These are phyloP conservation scores for Trichopria drosophilae DNA, from an alignment of 2,888 invertebrate species.

Conservation along the genomic window DNA sequence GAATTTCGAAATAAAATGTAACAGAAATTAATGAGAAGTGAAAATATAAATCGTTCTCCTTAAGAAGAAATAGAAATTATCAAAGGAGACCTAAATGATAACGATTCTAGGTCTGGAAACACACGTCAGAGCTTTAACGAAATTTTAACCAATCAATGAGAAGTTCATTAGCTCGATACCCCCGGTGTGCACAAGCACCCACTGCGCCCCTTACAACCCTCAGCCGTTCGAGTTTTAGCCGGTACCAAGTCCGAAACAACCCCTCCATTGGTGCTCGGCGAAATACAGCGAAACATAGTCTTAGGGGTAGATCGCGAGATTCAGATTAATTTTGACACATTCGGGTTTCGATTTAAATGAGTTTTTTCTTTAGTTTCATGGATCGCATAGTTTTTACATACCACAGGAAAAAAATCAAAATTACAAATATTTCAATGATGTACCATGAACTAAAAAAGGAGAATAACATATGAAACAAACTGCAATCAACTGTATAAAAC, in stretches of 20 bases:
- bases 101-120: constrained; percentile 46
- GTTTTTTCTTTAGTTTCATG: too few relatives aligned
- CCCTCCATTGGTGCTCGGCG: constrained; percentile 30
- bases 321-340: too few relatives aligned
- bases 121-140: constrained; percentile 55
- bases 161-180: constrained; percentile 55
- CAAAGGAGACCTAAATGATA: too few relatives aligned
- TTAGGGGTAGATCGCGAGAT: constrained; percentile 48
- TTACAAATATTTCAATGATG: not conserved
- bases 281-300: constrained; percentile 36
- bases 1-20: too few relatives aligned
- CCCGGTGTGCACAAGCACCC: constrained; percentile 28
- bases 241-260: constrained; percentile 36
- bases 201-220: constrained; percentile 21
- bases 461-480: constrained; percentile 19
- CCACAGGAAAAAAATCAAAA: constrained; percentile 1
- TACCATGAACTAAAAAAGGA: constrained; percentile 1
- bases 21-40: too few relatives aligned
- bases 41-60: too few relatives aligned
- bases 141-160: constrained; percentile 58
- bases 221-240: constrained; percentile 21
- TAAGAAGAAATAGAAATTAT: too few relatives aligned
- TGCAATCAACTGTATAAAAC: constrained; percentile 13
- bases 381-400: too few relatives aligned
- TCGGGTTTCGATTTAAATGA: too few relatives aligned